Evolutionary conservation across 2,797 vertebrate species (phyloP), one percentile per base, ranked within the genome.

Genomic region (Gymnothorax javanicus): DNA sequence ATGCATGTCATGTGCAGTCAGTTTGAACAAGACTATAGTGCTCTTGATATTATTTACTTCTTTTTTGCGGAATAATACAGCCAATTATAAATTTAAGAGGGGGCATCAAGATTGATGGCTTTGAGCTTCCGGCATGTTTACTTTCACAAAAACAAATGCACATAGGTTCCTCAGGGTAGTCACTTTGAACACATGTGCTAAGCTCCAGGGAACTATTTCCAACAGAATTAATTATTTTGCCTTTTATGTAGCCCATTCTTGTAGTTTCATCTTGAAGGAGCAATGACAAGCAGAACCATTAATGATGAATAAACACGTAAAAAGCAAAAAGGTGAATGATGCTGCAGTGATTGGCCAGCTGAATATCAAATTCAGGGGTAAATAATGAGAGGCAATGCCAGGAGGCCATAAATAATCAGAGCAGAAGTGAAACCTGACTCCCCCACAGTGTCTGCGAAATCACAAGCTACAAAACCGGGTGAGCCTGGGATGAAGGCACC

Each of bases 401-500:
- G 11, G 17, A 0, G 73, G 50, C 50, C 33, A 77, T 17, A 77
- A 77, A 50, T 23, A 60, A 57, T 82, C 23, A 7, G 59, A 82
- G 11, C 85, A 57, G 77, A 64, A 62, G 75, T 82, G 77, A 82
- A 64, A 23, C n/a, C 59, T 6, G 60, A 69, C 25, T 77, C 77
- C 50, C 1, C n/a, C 33, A 3, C 50, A 79, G 50, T 9, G 79
- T 67, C 43, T 62, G 25, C 15, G 33, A 25, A 50, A 62, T 43
- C 62, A 84, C 43, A 79, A 79, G 13, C 43, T 79, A 79, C 75
- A 81, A 54, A 81, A 81, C 77, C 23, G 15, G 84, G 62, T 25
- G 62, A 69, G 60, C 60, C 59, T 50, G 50, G 52, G 64, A 79
- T 6, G 52, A 86, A 79, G 64, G 75, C 75, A 25, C 50, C 52